A percentile compares a stretch with the other conserved stretches of the same genome.
phyloP scores from a whole-genome alignment of 2,888 invertebrate species.

The Nomada fabriciana region DNA sequence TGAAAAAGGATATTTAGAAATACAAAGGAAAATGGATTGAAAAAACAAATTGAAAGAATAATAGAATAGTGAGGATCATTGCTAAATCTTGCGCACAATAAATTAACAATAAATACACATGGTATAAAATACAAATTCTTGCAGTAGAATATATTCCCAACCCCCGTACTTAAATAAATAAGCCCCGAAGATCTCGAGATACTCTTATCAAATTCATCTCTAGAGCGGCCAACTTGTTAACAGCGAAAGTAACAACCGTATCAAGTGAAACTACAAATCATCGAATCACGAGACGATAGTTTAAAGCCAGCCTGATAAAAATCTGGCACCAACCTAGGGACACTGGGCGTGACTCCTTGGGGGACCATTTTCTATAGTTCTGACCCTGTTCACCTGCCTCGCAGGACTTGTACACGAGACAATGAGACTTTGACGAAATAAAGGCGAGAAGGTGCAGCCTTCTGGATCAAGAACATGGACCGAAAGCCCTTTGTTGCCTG shows the following conservation, averaged over 20 bases:
- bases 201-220: not conserved
- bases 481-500: conserved; percentile 62
- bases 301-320: conserved; percentile 37
- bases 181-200: not conserved
- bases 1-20: no score
- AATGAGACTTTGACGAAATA: conserved; percentile 72
- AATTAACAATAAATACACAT: no score
- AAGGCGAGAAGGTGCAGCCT: conserved; percentile 60
- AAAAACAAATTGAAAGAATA: no score
- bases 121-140: no score
- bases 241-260: not conserved
- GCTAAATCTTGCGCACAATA: no score
- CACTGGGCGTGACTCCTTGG: conserved; percentile 51
- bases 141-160: no score
- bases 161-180: not conserved
- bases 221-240: not conserved
- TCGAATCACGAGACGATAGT: conserved; percentile 18
- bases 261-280: conserved; percentile 4
- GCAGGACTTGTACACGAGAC: conserved; percentile 58
- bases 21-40: no score
- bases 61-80: no score
- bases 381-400: conserved; percentile 51
- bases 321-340: conserved; percentile 43
- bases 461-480: conserved; percentile 43
- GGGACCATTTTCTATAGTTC: conserved; percentile 51